Conservation (phyloP, 2,113 vertebrate genomes). For the Oryzias woworae region DNA sequence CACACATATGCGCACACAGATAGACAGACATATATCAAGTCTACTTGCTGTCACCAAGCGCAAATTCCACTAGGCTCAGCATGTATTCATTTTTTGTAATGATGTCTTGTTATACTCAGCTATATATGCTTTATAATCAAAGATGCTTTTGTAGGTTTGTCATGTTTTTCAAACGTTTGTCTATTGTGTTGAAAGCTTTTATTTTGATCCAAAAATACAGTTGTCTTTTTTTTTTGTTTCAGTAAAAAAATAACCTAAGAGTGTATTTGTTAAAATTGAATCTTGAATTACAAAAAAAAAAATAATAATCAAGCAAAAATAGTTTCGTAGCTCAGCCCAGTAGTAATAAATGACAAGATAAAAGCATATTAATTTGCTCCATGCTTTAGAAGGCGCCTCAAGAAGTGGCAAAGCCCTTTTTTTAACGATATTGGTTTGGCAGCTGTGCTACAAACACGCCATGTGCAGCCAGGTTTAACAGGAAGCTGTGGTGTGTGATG, state of each 20-base stretch:
- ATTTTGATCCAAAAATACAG: too few species aligned
- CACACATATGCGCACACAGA: conserved; percentile 9
- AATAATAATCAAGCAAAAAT: too few species aligned
- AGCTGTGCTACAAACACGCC: conserved; percentile 64
- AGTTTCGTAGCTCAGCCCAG: too few species aligned
- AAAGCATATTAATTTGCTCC: conserved; percentile 19
- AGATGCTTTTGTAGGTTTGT: too few species aligned
- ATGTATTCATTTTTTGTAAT: conserved; percentile 34
- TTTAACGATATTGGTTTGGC: conserved; percentile 76
- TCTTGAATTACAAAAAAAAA: too few species aligned
- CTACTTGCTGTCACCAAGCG: conserved; percentile 42
- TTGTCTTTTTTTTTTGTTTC: too few species aligned
- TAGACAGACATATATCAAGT: conserved; percentile 33
- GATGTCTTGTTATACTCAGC: conserved; percentile 5
- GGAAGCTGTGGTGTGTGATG: conserved; percentile 69
- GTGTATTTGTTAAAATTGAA: too few species aligned
- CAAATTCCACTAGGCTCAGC: conserved; percentile 56
- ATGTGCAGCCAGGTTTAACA: conserved; percentile 79
- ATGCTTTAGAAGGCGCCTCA: conserved; percentile 59
- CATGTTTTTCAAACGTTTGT: too few species aligned
- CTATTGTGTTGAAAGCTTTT: too few species aligned
- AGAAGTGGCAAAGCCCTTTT: conserved; percentile 47
- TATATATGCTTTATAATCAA: background rate
- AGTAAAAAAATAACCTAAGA: too few species aligned
- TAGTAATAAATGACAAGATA: too few species aligned